Base-by-base conservation (phyloP, 2,113 vertebrate species). In the Capra hircus region DNA sequence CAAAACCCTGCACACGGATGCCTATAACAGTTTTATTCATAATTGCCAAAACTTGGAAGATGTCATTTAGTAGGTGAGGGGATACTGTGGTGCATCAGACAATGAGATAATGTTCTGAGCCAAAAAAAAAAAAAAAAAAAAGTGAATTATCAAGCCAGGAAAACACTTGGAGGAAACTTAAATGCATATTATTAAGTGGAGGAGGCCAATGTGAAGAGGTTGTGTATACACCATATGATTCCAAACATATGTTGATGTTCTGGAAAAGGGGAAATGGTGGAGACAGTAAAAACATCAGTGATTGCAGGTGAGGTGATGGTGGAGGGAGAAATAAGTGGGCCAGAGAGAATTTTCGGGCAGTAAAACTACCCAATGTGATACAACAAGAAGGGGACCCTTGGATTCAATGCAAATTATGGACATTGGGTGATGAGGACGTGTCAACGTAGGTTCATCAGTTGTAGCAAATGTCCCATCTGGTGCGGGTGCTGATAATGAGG, bases 391-490 rank as follows among this genome's bases (percentile, higher is more conserved):
- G 2, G 30, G 40, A 45, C 16, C 57, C 36, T 83, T 36, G 50
- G 50, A 82, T 12, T n/a, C 52, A 12, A 16, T 2, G 21, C 67
- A 15, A 83, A 27, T 71, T 25, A 6, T 0, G 11, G 11, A 55
- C 21, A 15, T 9, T 48, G 48, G 48, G 57, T 55, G 48, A 36
- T 30, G 23, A 36, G 11, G 57, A 55, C 3, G 1, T 15, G n/a
- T 71, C 80, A n/a, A 0, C 10, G 5, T 0, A 53, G 14, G 15
- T 60, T 85, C 28, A 21, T 62, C 27, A 5, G 0, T n/a, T 84
- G 53, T 28, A 59, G n/a, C 43, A 28, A 74, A 28, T 21, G 23
- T 19, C 7, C 23, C 57, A 7, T 36, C 30, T 14, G 25, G 16
- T 23, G 59, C 14, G 23, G 23, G 36, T 25, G 23, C 0, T 17